Evolutionary conservation across 2,888 invertebrate genomes (phyloP).

Genomic region (Arenicola marina): DNA sequence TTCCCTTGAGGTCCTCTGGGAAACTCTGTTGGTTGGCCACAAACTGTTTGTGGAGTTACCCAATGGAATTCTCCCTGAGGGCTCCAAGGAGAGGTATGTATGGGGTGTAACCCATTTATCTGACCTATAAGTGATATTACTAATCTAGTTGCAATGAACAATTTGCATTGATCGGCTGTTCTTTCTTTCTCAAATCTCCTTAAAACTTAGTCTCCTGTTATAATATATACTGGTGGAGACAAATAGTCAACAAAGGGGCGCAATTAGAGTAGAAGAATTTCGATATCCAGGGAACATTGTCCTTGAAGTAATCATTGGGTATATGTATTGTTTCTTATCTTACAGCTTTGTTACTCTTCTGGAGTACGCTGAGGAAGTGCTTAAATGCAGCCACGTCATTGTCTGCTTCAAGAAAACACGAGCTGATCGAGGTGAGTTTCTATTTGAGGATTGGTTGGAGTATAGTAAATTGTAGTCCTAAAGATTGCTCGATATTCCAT

Average conservation of each 20-base stretch:
- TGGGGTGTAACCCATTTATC: neutral
- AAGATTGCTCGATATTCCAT: too few relatives aligned
- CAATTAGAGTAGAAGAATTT: too few relatives aligned
- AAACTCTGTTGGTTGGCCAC: constrained; percentile 76
- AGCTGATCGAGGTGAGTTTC: constrained; percentile 72
- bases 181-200: too few relatives aligned
- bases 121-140: neutral
- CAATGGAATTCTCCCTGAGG: constrained; percentile 80
- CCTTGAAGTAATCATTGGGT: too few relatives aligned
- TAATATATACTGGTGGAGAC: too few relatives aligned
- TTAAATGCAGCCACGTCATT: constrained; percentile 79
- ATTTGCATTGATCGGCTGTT: too few relatives aligned
- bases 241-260: too few relatives aligned
- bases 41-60: constrained; percentile 89
- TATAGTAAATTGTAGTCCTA: too few relatives aligned
- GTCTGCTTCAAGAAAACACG: constrained; percentile 83
- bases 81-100: constrained; percentile 83
- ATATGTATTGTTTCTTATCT: constrained; percentile 13
- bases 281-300: too few relatives aligned
- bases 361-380: constrained; percentile 93
- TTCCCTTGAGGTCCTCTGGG: constrained; percentile 80
- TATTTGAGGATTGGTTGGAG: too few relatives aligned
- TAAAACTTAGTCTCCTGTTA: too few relatives aligned
- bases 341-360: constrained; percentile 81
- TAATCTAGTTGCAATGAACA: too few relatives aligned